Conservation (phyloP, 2,113 vertebrate genomes). For the Psammodynastes pulverulentus region DNA sequence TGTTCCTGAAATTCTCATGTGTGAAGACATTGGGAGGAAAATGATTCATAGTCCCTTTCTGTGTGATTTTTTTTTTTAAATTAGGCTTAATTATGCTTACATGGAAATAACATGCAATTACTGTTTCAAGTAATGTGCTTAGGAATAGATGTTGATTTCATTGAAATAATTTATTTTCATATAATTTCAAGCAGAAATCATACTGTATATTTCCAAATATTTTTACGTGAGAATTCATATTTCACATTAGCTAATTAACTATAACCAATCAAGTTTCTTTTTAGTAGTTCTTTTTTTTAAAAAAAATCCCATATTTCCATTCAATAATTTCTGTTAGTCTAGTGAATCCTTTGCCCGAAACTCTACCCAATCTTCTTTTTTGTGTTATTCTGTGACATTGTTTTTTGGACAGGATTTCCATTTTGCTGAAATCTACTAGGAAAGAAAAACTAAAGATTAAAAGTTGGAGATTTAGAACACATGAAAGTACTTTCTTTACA, state of each 20-base stretch:
- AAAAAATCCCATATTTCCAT: not conserved
- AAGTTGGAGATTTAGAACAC: not conserved
- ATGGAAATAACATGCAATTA: not conserved
- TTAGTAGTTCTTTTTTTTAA: not conserved
- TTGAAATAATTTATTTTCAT: not conserved
- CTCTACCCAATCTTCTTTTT: not conserved
- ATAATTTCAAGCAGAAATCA: not conserved
- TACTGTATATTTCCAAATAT: not conserved
- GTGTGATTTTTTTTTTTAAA: not conserved
- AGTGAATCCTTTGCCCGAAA: not conserved
- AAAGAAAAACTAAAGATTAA: not conserved
- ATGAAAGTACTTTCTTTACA: not conserved
- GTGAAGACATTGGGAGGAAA: not conserved
- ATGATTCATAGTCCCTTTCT: not conserved
- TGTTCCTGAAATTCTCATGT: conserved; percentile 27
- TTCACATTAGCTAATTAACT: not conserved
- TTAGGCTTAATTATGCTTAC: not conserved
- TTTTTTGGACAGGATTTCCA: not conserved
- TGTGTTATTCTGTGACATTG: not conserved
- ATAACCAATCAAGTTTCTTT: not conserved
- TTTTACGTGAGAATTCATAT: not conserved
- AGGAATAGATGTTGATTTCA: not conserved
- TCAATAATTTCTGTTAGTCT: not conserved
- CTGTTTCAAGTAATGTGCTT: not conserved
- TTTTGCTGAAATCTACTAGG: not conserved